A percentile compares a stretch with the other conserved stretches of the same genome.
These are phyloP conservation scores for Papilio aristodemus DNA, from an alignment of 1,140 invertebrate genomes.

Conservation along the genomic window DNA sequence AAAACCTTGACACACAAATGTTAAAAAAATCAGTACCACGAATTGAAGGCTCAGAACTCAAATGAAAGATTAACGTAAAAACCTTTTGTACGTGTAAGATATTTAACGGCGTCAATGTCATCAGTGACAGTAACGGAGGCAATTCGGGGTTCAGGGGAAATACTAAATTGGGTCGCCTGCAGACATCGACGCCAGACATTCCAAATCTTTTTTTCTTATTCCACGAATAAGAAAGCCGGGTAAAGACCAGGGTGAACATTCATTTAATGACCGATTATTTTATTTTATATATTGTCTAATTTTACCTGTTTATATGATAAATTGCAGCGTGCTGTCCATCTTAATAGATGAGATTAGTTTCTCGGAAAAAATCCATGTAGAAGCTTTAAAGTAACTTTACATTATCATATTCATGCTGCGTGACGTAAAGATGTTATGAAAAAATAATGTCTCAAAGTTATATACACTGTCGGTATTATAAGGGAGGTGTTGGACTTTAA, in stretches of 20 bases:
- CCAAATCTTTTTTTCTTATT: slow-evolving; percentile 37
- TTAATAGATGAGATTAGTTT: too few relatives aligned
- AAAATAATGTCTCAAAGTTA: too few relatives aligned
- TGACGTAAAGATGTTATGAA: too few relatives aligned
- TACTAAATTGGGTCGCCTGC: slow-evolving; percentile 49
- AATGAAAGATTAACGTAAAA: slow-evolving; percentile 3
- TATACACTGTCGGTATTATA: too few relatives aligned
- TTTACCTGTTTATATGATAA: background rate
- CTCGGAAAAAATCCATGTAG: too few relatives aligned
- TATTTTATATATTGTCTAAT: background rate
- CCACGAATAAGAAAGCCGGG: slow-evolving; percentile 28
- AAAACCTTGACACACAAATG: too few relatives aligned
- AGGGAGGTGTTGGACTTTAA: too few relatives aligned
- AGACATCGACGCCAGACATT: slow-evolving; percentile 37
- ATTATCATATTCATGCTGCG: too few relatives aligned
- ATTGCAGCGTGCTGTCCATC: too few relatives aligned
- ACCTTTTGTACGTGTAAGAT: slow-evolving; percentile 12
- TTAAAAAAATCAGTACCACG: too few relatives aligned
- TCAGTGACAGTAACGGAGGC: slow-evolving; percentile 37
- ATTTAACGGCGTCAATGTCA: slow-evolving; percentile 32
- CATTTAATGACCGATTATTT: background rate
- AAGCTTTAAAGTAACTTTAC: too few relatives aligned
- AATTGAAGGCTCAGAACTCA: too few relatives aligned
- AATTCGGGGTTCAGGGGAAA: slow-evolving; percentile 46
- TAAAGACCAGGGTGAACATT: background rate